Evolutionary conservation across 2,888 invertebrate species (phyloP), one percentile per base, ranked within the genome.

Genomic region (Orchesellides sinensis): DNA sequence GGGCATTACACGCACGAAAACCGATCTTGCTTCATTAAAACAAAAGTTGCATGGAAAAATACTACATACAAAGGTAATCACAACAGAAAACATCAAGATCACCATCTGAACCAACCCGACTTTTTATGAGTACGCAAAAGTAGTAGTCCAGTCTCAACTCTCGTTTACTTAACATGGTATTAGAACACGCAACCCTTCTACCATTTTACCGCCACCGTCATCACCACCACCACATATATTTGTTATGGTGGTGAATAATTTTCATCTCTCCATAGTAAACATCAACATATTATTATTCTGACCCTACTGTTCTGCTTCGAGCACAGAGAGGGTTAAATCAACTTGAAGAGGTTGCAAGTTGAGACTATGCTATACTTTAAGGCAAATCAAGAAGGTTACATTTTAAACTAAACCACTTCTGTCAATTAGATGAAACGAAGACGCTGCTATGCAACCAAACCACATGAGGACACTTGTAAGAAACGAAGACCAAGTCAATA

Each of bases 311-410:
- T n/a, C n/a, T n/a, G n/a, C n/a, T 10, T 35, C 40, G 47, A 47
- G 14, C 3, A 47, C 14, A 3, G 17, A 14, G 17, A n/a, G 40
- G n/a, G 14, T 40, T 2, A 40, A 40, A 40, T 8, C 40, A 40
- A 40, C 40, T 40, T 40, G 40, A 40, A 40, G 40, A 40, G 40
- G 40, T n/a, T n/a, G 21, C 54, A 23, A 54, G 17, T n/a, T n/a
- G n/a, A n/a, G n/a, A n/a, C 2, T 8, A 8, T 40, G 1, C n/a
- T 14, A 40, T 40, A n/a, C 40, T 14, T 40, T 40, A 14, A 40
- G 10, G 40, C 25, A 25, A 65, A 25, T 23, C 29, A 32, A 61
- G 35, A 35, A 65, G 40, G n/a, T 65, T 45, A 65, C 65, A 65
- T 40, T n/a, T 40, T n/a, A n/a, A n/a, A n/a, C n/a, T n/a, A n/a